Evolutionary conservation across 2,888 invertebrate genomes (phyloP), one percentile per base, ranked within the genome.

Genomic region (Prenolepis imparis): DNA sequence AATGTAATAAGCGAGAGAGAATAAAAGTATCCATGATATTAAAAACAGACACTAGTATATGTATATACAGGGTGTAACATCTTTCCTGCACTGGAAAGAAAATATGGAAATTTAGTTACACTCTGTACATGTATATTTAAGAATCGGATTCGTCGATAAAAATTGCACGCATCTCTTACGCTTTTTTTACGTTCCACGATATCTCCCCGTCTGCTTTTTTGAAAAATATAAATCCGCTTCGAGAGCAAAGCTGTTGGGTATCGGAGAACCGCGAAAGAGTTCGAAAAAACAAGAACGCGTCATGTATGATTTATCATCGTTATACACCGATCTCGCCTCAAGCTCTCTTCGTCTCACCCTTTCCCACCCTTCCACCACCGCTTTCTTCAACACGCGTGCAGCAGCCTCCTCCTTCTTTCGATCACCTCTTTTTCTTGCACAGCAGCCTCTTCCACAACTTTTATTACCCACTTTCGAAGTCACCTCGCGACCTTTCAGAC

Each of bases 401-500:
- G 21, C 32, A 64, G 24, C 55, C 39, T 28, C 28, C 28, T 2
- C 21, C n/a, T 61, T 61, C 73, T 59, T 44, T 61, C 44, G 32
- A 78, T 59, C 74, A 28, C 24, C 21, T 48, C 64, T 87, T 84
- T 83, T 78, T 73, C 78, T 55, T n/a, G n/a, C 52, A 5, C 80
- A 48, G 61, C 55, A 32, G 66, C 57, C 67, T 86, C 88, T 83
- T 75, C 72, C 83, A 82, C 87, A 89, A 89, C 89, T 89, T 89
- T 89, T 89, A 89, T 89, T 88, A 87, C 85, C 84, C 87, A 87
- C 89, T 89, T 89, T 88, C 88, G 89, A 87, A 89, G 89, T 88
- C 89, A 88, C 89, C 86, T 77, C 88, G 86, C 89, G 89, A 89
- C 87, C 89, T 89, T 89, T 88, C 83, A 87, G 66, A 83, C 80